Percentiles rank a stretch among this genome's conserved stretches.
Evolutionary conservation across 2,113 vertebrate species (phyloP).

Genomic region (Emydocephalus ijimae): DNA sequence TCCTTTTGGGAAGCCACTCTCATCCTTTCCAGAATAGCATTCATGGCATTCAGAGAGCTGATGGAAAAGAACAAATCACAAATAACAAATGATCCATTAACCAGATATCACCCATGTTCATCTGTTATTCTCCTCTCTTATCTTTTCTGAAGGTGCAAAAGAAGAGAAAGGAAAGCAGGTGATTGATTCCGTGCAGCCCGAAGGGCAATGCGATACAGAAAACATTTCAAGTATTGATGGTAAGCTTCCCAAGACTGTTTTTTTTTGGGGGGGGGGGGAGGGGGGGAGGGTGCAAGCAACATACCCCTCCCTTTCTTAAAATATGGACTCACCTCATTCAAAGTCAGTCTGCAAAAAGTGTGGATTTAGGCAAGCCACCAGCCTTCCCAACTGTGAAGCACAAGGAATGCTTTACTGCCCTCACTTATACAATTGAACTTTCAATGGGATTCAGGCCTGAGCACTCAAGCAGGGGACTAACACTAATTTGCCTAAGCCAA

Average conservation of each 20-base stretch:
- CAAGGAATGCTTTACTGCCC: neutral
- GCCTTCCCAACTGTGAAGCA: neutral
- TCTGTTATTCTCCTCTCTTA: conserved; percentile 40
- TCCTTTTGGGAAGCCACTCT: neutral
- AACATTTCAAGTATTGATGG: conserved; percentile 59
- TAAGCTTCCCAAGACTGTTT: conserved; percentile 45
- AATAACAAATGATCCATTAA: conserved; percentile 35
- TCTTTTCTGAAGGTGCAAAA: conserved; percentile 42
- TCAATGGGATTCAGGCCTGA: neutral
- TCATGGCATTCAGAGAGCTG: conserved; percentile 11
- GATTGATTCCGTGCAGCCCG: conserved; percentile 47
- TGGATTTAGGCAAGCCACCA: neutral
- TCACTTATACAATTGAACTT: neutral
- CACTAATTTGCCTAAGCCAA: neutral
- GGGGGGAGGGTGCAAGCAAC: too few species aligned
- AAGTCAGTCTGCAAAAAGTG: neutral
- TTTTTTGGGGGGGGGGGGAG: too few species aligned
- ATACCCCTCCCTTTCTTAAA: neutral
- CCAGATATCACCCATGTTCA: neutral
- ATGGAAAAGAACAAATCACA: neutral
- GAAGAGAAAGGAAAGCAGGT: conserved; percentile 44
- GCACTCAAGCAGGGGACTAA: neutral
- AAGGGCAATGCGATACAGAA: conserved; percentile 48
- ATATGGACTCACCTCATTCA: neutral
- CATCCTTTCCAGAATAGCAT: conserved; percentile 12